Percentiles rank a stretch among this genome's conserved stretches.
These are phyloP conservation scores for Pristionchus maxplancki DNA, from an alignment of 2,888 invertebrate species.

Conservation along the genomic window DNA sequence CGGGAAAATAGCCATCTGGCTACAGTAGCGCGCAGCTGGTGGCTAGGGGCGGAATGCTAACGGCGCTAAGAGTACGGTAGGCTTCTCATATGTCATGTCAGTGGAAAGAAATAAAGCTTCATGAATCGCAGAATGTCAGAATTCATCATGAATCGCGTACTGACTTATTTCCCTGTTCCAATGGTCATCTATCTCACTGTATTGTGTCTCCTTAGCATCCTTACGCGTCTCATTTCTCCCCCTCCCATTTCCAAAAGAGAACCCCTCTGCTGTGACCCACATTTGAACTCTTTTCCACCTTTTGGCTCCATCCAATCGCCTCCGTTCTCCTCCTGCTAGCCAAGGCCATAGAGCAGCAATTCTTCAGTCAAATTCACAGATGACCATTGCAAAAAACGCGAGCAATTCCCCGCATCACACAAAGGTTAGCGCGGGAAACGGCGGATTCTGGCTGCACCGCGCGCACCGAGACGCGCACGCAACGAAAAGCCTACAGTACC, in stretches of 20 bases:
- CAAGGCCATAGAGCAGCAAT: background rate
- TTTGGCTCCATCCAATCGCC: background rate
- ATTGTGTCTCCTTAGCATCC: background rate
- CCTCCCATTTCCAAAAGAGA: slow-evolving; percentile 2
- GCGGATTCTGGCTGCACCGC: background rate
- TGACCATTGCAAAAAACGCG: slow-evolving; percentile 23
- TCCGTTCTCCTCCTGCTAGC: background rate
- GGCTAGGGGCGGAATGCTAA: background rate
- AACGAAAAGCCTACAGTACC: background rate
- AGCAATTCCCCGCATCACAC: slow-evolving; percentile 2
- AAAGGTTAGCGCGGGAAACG: slow-evolving; percentile 8
- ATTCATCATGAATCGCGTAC: background rate
- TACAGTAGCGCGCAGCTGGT: background rate
- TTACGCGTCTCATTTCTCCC: background rate
- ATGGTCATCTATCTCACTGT: background rate
- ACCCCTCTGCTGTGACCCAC: slow-evolving; percentile 24
- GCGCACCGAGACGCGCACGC: background rate
- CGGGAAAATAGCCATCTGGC: background rate
- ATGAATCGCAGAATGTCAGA: too few relatives aligned
- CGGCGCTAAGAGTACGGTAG: background rate
- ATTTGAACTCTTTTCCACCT: slow-evolving; percentile 37
- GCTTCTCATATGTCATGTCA: too few relatives aligned
- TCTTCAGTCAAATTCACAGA: background rate
- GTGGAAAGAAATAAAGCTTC: background rate
- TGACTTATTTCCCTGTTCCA: background rate